phyloP scores from a whole-genome alignment of 2,113 vertebrate genomes.

The Odocoileus hemionus region DNA sequence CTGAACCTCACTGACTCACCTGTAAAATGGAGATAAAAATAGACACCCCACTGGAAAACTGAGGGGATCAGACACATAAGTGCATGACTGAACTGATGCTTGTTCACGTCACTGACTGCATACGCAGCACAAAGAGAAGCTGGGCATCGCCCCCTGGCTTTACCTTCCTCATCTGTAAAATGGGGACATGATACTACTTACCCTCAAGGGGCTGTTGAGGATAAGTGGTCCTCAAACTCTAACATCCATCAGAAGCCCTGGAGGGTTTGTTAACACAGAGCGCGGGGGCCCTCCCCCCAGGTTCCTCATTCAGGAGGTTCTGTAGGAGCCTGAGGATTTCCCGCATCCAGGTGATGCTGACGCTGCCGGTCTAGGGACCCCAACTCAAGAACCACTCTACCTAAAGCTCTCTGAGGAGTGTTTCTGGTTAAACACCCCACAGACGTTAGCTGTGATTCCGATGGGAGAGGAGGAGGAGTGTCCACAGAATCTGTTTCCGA shows the following conservation, averaged over 20 bases:
- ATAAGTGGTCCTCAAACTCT: neutral
- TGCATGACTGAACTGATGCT: neutral
- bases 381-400: neutral
- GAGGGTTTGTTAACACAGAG: neutral
- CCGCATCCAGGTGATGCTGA: neutral
- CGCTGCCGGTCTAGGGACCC: neutral
- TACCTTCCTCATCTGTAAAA: neutral
- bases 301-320: neutral
- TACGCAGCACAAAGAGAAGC: neutral
- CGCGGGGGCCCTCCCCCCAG: fast-evolving
- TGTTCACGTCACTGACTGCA: fast-evolving
- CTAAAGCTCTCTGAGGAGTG: neutral
- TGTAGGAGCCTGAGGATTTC: fast-evolving
- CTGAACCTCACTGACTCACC: neutral
- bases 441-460: neutral
- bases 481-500: neutral
- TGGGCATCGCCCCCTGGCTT: fast-evolving
- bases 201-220: neutral
- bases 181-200: neutral
- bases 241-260: fast-evolving
- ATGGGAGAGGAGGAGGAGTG: neutral
- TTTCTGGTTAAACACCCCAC: neutral
- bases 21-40: neutral
- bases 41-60: fast-evolving
- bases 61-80: neutral